Conservation (phyloP, 2,113 vertebrate genomes). For the Climacteris rufus region DNA sequence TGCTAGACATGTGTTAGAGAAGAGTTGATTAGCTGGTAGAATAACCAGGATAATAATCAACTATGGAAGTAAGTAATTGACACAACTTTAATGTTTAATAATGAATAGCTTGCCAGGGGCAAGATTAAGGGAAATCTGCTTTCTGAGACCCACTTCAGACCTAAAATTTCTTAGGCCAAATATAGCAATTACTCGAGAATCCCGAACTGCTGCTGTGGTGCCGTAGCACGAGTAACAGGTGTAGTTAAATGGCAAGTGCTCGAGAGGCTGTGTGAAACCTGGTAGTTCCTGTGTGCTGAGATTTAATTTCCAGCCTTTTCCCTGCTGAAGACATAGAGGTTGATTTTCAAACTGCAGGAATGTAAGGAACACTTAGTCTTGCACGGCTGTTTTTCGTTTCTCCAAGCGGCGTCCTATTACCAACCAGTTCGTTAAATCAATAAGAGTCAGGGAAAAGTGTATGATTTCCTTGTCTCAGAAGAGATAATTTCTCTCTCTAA, state of each 20-base stretch:
- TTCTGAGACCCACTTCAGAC: slow-evolving; percentile 13
- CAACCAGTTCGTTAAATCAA: slow-evolving; percentile 45
- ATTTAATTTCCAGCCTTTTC: not conserved
- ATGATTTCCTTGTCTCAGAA: slow-evolving; percentile 57
- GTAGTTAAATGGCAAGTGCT: not conserved
- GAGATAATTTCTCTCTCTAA: slow-evolving; percentile 53
- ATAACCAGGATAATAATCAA: slow-evolving; percentile 66
- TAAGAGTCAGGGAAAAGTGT: slow-evolving; percentile 40
- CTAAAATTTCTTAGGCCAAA: slow-evolving; percentile 44
- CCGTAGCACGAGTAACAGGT: slow-evolving; percentile 33
- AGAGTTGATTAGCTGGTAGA: slow-evolving; percentile 59
- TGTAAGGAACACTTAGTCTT: slow-evolving; percentile 3
- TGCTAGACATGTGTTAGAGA: slow-evolving; percentile 23
- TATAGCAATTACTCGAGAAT: not conserved
- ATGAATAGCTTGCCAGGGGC: slow-evolving; percentile 52
- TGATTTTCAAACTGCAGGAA: slow-evolving; percentile 4
- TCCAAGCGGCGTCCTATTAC: not conserved
- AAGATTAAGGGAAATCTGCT: slow-evolving; percentile 55
- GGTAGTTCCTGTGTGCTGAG: not conserved
- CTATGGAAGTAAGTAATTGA: slow-evolving; percentile 67
- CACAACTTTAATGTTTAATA: slow-evolving; percentile 72
- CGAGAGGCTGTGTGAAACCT: not conserved
- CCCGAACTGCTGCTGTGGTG: not conserved
- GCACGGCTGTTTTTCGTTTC: not conserved
- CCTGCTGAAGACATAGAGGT: not conserved